phyloP scores from a whole-genome alignment of 1,140 invertebrate species.

The Orussus abietinus region DNA sequence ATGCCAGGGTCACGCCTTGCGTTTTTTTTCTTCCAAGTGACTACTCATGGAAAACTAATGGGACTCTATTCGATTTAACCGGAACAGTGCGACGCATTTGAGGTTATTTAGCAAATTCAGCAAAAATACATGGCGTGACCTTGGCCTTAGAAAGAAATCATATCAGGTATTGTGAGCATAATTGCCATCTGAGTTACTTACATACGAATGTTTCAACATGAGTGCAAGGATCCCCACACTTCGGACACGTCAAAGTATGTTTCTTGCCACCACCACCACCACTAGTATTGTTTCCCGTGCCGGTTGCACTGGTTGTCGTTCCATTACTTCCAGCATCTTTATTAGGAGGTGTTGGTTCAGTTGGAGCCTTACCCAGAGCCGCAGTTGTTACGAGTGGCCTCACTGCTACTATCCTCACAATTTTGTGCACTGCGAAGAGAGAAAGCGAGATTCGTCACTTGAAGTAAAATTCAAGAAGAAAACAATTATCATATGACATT shows the following conservation, averaged over 20 bases:
- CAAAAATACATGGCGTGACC: no score
- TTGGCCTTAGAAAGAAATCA: not conserved
- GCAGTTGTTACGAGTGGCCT: conserved; percentile 35
- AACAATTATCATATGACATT: no score
- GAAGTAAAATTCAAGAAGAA: no score
- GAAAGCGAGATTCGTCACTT: no score
- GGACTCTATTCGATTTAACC: no score
- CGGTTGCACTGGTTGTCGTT: conserved; percentile 18
- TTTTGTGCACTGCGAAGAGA: conserved; percentile 43
- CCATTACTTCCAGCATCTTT: conserved; percentile 28
- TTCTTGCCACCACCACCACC: conserved; percentile 57
- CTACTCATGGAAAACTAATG: no score
- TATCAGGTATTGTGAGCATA: not conserved
- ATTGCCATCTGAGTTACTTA: no score
- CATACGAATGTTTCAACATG: conserved; percentile 96
- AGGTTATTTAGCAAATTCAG: not conserved
- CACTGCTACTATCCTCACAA: conserved; percentile 40
- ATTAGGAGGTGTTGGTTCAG: conserved; percentile 43
- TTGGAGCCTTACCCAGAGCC: conserved; percentile 38
- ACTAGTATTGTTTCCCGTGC: conserved; percentile 22
- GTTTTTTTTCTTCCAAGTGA: no score
- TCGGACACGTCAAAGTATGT: conserved; percentile 78
- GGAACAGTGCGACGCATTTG: conserved; percentile 10
- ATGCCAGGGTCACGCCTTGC: no score
- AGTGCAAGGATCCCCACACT: conserved; percentile 93